Evolutionary conservation across 2,113 vertebrate genomes (phyloP).

Genomic region (Orthonyx spaldingii): DNA sequence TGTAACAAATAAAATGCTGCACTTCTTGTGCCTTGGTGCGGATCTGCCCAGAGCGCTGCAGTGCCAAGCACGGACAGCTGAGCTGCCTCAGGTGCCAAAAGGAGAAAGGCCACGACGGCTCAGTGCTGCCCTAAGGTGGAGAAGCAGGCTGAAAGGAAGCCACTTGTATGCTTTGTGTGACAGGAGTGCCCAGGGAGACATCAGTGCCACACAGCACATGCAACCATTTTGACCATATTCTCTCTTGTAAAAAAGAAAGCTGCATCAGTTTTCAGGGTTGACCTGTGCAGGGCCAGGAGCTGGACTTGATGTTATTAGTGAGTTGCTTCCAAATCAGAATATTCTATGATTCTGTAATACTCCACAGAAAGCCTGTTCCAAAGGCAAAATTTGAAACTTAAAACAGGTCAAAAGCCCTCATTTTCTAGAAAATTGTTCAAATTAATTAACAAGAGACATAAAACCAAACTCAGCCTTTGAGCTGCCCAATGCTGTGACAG

Average conservation of each 20-base stretch:
- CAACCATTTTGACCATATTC: neutral
- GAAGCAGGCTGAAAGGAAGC: neutral
- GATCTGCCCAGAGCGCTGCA: neutral
- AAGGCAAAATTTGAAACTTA: neutral
- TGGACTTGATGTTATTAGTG: neutral
- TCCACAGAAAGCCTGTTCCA: neutral
- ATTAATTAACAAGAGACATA: neutral
- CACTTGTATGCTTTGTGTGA: neutral
- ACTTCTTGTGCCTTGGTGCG: rapidly evolving
- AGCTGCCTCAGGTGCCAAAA: neutral
- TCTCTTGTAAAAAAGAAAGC: neutral
- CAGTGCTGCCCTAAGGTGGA: neutral
- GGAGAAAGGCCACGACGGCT: neutral
- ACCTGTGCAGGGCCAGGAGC: neutral
- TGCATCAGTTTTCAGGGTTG: neutral
- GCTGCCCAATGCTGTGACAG: rapidly evolving
- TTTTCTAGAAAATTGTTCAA: neutral
- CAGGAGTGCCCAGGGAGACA: too few species aligned
- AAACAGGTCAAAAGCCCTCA: neutral
- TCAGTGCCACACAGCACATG: neutral
- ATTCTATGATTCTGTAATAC: neutral
- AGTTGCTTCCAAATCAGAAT: neutral
- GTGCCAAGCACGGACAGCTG: neutral
- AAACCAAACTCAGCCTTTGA: neutral
- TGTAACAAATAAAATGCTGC: neutral